These are phyloP conservation scores for Ochotona princeps DNA, from an alignment of 2,113 vertebrate species.

Conservation along the genomic window DNA sequence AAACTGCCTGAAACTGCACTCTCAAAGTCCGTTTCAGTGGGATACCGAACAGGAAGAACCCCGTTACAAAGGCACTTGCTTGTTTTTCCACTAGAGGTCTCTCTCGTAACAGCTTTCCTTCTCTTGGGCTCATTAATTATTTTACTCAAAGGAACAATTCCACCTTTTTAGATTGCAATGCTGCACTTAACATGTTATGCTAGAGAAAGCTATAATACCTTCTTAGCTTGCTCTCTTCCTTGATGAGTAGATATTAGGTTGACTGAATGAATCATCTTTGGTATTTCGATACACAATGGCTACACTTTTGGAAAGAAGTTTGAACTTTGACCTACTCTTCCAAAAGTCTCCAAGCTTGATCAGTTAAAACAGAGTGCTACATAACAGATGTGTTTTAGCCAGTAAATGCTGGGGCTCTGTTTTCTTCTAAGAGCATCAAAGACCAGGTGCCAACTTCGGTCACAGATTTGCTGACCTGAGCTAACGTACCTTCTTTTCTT, in stretches of 20 bases:
- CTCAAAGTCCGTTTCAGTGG: background rate
- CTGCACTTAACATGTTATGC: constrained; percentile 85
- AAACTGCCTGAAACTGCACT: background rate
- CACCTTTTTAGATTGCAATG: constrained; percentile 86
- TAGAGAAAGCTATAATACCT: constrained; percentile 86
- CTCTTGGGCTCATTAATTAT: constrained; percentile 80
- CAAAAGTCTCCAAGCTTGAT: constrained; percentile 85
- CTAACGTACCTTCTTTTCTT: constrained; percentile 64
- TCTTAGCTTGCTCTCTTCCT: constrained; percentile 86
- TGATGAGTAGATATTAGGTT: constrained; percentile 88
- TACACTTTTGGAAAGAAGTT: constrained; percentile 83
- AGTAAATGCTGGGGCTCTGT: constrained; percentile 66
- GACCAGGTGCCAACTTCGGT: constrained; percentile 74
- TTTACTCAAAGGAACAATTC: constrained; percentile 89
- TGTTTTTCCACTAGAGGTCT: constrained; percentile 94
- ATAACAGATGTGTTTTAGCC: constrained; percentile 69
- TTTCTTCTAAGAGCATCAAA: constrained; percentile 69
- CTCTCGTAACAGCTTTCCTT: constrained; percentile 93
- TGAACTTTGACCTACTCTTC: constrained; percentile 85
- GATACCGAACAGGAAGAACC: constrained; percentile 67
- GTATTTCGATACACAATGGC: constrained; percentile 86
- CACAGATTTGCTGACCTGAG: constrained; percentile 74
- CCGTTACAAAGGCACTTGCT: constrained; percentile 51
- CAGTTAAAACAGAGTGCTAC: constrained; percentile 78
- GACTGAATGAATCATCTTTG: constrained; percentile 88